These are phyloP conservation scores for Aromia moschata DNA, from an alignment of 2,888 invertebrate species.

Conservation along the genomic window DNA sequence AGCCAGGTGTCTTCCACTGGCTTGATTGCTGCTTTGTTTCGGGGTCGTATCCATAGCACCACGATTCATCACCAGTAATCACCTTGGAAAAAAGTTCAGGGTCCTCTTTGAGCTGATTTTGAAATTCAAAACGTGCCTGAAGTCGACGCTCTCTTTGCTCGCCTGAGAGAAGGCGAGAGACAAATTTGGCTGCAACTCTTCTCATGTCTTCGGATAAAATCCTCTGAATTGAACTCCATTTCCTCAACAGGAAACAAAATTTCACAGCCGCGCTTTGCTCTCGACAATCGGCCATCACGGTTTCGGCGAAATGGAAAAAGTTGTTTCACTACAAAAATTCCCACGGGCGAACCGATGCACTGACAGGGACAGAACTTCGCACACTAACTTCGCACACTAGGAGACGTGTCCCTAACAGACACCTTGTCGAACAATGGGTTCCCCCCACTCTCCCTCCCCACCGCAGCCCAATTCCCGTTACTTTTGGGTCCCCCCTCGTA, in stretches of 20 bases:
- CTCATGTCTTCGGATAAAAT: background rate
- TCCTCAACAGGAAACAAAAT: constrained; percentile 7
- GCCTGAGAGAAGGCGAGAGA: background rate
- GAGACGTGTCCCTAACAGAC: background rate
- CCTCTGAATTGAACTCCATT: background rate
- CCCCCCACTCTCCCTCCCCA: background rate
- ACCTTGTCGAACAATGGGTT: background rate
- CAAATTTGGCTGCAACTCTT: background rate
- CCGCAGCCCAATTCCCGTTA: background rate
- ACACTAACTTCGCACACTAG: constrained; percentile 2
- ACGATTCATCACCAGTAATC: background rate
- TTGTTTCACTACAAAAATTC: background rate
- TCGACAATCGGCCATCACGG: constrained; percentile 29
- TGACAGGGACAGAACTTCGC: background rate
- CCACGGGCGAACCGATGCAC: background rate
- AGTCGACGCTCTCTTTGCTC: background rate
- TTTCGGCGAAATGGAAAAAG: constrained; percentile 15
- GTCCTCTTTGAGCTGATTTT: background rate
- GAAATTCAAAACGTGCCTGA: background rate
- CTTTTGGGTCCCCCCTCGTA: background rate
- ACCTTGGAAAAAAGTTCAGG: background rate
- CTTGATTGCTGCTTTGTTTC: background rate
- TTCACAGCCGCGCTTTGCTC: constrained; percentile 27
- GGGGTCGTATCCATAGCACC: background rate
- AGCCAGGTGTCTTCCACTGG: background rate